These are phyloP conservation scores for Leiothrix lutea DNA, from an alignment of 2,113 vertebrate genomes.

Conservation along the genomic window DNA sequence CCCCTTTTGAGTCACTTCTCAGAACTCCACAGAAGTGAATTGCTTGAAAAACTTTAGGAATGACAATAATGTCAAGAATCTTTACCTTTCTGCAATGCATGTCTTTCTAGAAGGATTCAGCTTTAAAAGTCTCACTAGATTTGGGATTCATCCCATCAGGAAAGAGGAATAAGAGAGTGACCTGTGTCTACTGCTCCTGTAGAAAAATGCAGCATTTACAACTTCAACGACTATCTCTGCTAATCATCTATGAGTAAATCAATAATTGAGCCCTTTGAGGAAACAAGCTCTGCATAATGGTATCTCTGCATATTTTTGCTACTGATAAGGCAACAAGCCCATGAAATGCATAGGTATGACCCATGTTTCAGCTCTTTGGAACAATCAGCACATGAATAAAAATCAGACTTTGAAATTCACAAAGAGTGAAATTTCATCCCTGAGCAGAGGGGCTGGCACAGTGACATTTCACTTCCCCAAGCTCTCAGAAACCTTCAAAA, in stretches of 20 bases:
- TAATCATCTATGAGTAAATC: neutral
- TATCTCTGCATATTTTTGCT: neutral
- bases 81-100: neutral
- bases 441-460: neutral
- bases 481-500: slow-evolving; percentile 9
- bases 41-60: neutral
- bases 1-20: neutral
- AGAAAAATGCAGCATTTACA: neutral
- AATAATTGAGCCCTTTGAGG: neutral
- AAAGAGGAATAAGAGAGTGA: neutral
- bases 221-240: neutral
- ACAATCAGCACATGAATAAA: slow-evolving; percentile 13
- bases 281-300: neutral
- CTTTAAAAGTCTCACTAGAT: neutral
- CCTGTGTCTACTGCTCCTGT: neutral
- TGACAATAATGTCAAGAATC: neutral
- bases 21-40: neutral
- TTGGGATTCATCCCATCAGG: neutral
- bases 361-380: neutral
- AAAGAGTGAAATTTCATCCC: neutral
- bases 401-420: neutral
- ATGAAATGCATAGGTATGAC: neutral
- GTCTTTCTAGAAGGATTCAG: neutral
- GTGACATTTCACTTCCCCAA: neutral
- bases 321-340: neutral